These are phyloP conservation scores for Psittacula cyanocephala DNA, from an alignment of 2,113 vertebrate species.

Conservation along the genomic window DNA sequence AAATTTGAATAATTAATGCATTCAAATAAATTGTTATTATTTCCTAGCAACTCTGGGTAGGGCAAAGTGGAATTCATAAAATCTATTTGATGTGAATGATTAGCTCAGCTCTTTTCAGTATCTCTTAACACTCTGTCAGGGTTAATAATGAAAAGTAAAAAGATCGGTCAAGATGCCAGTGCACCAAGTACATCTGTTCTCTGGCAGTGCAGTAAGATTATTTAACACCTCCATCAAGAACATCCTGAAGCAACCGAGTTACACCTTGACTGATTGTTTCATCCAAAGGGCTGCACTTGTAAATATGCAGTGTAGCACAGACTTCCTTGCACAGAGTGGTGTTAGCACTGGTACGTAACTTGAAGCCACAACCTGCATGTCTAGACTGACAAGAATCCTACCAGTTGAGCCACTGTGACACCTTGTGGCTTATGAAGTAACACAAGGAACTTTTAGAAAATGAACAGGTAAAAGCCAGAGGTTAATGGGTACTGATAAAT, in stretches of 20 bases:
- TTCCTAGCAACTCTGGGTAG: neutral
- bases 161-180: neutral
- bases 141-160: neutral
- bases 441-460: neutral
- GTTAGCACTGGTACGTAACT: neutral
- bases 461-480: neutral
- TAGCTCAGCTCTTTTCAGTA: neutral
- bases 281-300: neutral
- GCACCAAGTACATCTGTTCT: neutral
- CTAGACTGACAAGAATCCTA: slow-evolving; percentile 41
- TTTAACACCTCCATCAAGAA: neutral
- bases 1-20: slow-evolving; percentile 2
- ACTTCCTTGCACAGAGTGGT: neutral
- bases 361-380: slow-evolving; percentile 9
- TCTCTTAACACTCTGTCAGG: neutral
- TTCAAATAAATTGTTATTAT: neutral
- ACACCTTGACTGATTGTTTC: neutral
- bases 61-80: neutral
- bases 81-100: neutral
- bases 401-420: slow-evolving; percentile 44
- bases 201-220: neutral
- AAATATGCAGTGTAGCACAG: neutral
- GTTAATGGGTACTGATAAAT: neutral
- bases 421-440: slow-evolving; percentile 20
- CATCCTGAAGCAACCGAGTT: neutral